Base-by-base conservation (phyloP, 2,113 vertebrate genomes). In the Leptobrachium ailaonicum region DNA sequence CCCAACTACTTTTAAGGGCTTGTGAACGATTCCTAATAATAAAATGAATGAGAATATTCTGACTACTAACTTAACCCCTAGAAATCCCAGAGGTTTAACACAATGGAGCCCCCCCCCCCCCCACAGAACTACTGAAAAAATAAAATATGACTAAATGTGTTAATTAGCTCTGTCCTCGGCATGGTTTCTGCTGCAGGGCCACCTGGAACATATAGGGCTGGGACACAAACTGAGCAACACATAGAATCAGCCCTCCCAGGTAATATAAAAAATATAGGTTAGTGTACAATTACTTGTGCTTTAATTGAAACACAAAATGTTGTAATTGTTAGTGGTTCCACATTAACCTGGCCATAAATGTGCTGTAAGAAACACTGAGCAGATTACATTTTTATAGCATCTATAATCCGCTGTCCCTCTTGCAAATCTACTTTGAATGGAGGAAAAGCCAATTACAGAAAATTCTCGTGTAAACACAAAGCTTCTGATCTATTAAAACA, bases 401-500 rank as follows among this genome's bases (percentile, higher is more conserved):
- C 66, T 8, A 60, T 68, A 69, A 77, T 69, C 75, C 66, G 20
- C 53, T 69, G 66, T 45, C 66, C 10, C 42, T 67, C 53, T 60
- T 69, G 5, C 50, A 70, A 77, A 77, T 69, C 75, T 77, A 77
- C 53, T 77, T 60, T 77, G 66, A 77, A 77, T 58, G 67, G 66
- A 77, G 56, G 53, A 40, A 68, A 77, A 69, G 64, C 47, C 66
- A 77, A 77, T 69, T 77, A 68, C 9, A 14, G 67, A 64, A 44
- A 77, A 77, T 77, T 77, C 75, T 68, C 67, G n/a, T 60, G 42
- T 69, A 70, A 77, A 77, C 66, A 67, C 64, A 60, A 77, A 69
- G 50, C 75, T 44, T 60, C 66, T 77, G 41, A 77, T 77, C 75
- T 43, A 50, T 7, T 53, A 43, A 69, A 77, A 69, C 32, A 44